phyloP scores from a whole-genome alignment of 2,797 vertebrate species.

The Aldrovandia affinis region DNA sequence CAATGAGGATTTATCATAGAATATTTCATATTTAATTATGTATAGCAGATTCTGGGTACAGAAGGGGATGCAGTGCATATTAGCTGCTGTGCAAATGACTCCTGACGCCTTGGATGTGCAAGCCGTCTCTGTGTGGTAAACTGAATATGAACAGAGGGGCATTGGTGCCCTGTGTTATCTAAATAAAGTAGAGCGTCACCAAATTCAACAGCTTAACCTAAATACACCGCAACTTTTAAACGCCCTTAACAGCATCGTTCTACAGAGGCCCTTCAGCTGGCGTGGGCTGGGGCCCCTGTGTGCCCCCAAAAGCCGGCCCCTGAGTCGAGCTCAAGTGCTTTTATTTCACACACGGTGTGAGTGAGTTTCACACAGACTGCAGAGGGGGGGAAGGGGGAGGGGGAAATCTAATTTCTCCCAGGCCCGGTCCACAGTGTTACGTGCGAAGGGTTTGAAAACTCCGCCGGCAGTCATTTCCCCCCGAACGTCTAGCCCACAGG shows the following conservation, averaged over 20 bases:
- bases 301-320: not conserved
- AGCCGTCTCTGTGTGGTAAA: not conserved
- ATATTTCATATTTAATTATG: not conserved
- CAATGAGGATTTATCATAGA: not conserved
- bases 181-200: not conserved
- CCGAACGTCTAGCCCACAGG: not conserved
- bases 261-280: not conserved
- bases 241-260: not conserved
- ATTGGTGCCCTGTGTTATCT: too few species aligned
- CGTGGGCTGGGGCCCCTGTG: not conserved
- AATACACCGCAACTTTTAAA: not conserved
- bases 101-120: not conserved
- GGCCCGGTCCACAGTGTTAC: not conserved
- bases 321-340: not conserved
- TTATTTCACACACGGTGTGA: not conserved
- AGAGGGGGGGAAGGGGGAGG: not conserved
- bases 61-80: not conserved
- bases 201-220: constrained; percentile 3
- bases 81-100: not conserved
- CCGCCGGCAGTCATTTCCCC: not conserved
- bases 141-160: too few species aligned
- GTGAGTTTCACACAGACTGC: not conserved
- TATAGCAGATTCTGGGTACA: not conserved
- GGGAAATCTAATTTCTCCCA: constrained; percentile 8
- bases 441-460: not conserved